These are phyloP conservation scores for Poecilus cupreus DNA, from an alignment of 2,888 invertebrate species.

Conservation along the genomic window DNA sequence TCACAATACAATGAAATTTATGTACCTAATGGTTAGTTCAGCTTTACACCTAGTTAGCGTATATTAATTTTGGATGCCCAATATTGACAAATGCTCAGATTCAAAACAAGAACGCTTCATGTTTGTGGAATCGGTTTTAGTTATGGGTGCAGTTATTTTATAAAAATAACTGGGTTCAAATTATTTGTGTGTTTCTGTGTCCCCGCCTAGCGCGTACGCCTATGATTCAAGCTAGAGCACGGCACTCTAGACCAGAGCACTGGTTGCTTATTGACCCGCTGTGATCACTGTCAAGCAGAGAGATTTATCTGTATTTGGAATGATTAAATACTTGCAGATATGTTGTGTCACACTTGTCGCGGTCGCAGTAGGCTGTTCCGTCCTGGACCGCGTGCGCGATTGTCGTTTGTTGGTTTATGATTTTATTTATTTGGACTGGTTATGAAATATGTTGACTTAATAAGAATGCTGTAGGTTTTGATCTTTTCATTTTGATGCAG, in stretches of 20 bases:
- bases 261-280: conserved; percentile 14
- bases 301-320: conserved; percentile 41
- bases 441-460: conserved; percentile 7
- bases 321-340: conserved; percentile 42
- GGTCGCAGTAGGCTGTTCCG: neutral
- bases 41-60: no score
- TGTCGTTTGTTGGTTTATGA: neutral
- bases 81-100: no score
- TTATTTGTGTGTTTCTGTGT: no score
- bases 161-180: no score
- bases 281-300: conserved; percentile 19
- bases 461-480: neutral
- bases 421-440: neutral
- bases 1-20: no score
- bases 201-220: neutral
- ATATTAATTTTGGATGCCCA: no score
- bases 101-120: no score
- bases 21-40: no score
- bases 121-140: no score
- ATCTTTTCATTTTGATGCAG: neutral
- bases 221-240: neutral
- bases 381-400: neutral
- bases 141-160: no score
- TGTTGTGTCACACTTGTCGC: conserved; percentile 47
- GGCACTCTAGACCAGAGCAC: neutral